phyloP scores from a whole-genome alignment of 2,888 invertebrate genomes.

The Phytoseiulus persimilis region DNA sequence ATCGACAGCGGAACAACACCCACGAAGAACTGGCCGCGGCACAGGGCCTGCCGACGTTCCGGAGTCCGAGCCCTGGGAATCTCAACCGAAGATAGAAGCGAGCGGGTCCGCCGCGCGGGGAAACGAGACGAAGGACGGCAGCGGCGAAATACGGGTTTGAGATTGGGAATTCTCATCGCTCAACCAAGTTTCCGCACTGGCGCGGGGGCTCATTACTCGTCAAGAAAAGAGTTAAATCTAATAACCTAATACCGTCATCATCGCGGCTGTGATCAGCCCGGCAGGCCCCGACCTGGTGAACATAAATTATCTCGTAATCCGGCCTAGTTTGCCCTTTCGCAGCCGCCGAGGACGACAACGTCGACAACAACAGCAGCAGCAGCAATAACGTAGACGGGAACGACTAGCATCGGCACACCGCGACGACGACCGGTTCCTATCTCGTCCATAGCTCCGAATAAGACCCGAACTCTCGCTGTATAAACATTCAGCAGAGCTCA shows the following conservation, averaged over 20 bases:
- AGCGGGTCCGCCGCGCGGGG: too few species aligned
- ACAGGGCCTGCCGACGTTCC: too few species aligned
- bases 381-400: too few species aligned
- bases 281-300: neutral
- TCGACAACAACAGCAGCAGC: neutral
- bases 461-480: neutral
- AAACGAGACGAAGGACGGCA: too few species aligned
- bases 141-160: too few species aligned
- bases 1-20: too few species aligned
- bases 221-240: neutral
- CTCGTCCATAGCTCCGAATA: neutral
- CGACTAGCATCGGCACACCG: too few species aligned
- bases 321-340: neutral
- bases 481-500: neutral
- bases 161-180: too few species aligned
- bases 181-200: neutral
- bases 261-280: neutral
- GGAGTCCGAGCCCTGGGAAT: too few species aligned
- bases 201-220: neutral
- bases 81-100: too few species aligned
- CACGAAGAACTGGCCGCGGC: too few species aligned
- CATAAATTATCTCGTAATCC: slow-evolving; percentile 5
- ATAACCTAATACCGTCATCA: neutral
- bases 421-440: neutral
- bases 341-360: neutral